Evolutionary conservation across 2,888 invertebrate genomes (phyloP), one percentile per base, ranked within the genome.

Genomic region (Papilio demoleus): DNA sequence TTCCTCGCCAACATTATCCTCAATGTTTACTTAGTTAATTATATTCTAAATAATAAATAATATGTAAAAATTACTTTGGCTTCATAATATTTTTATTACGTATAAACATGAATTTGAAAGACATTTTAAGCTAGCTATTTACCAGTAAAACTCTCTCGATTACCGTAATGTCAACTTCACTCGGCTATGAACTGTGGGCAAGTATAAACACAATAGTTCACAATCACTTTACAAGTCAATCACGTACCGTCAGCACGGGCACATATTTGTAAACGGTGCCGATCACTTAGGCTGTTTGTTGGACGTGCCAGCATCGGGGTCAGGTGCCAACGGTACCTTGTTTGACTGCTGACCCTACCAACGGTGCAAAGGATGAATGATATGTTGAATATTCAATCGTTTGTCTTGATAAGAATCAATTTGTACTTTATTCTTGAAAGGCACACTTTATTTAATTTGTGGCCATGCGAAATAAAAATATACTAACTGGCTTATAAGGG

Each of bases 301-400:
- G 79, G 85, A 85, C 85, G 86, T 84, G 84, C 83, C 79, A 81
- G 81, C 86, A 88, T 87, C 82, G 82, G 87, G 88, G 92, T 89
- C 90, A 88, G 84, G 86, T 86, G 87, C 72, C 85, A 88, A 92
- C 92, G 92, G 92, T 92, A 91, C 87, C 85, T 86, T 81, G 85
- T 86, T 88, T 88, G 88, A 88, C 77, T 85, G 86, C 83, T 88
- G 88, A 89, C 88, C 90, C 87, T 88, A 86, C 84, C 73, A 68
- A 60, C 64, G 71, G 70, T 69, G 65, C 72, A 77, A 81, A 71
- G 71, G 61, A 77, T 56, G 61, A 70, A 76, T 72, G 75, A 56
- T 70, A 40, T 60, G 61, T 45, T 42, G 59, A 63, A 58, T 68
- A 62, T 58, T 67, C 38, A 67, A 61, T 50, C 14, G 31, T 27